Evolutionary conservation across 2,888 invertebrate genomes (phyloP), one percentile per base, ranked within the genome.

Genomic region (Parnassius mnemosyne): DNA sequence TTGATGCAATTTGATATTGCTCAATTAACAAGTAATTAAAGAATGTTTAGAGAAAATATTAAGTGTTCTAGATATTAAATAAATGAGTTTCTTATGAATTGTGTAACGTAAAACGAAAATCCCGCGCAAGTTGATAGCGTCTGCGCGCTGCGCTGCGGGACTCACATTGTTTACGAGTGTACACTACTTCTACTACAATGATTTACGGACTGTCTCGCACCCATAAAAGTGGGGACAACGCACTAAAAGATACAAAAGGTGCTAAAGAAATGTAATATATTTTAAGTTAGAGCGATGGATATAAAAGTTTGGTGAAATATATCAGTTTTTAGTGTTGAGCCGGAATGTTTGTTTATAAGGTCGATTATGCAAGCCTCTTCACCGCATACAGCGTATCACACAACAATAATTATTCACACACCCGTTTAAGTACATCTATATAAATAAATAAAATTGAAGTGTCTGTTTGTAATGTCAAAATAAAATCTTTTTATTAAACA

Each of bases 171-270:
- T 85, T 85, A 87, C 83, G 84, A 85, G 78, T 83, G 74, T 83
- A 85, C 80, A 77, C 85, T 84, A 88, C 87, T 87, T 87, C 89
- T 84, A 82, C 89, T 88, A 90, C 83, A 89, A 89, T 91, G 91
- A 91, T 91, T 91, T 90, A 90, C 86, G 87, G 84, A 85, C 88
- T 81, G 84, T 79, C 84, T 85, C 83, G 83, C 74, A 79, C 79
- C 87, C 88, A 90, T 90, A 91, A 91, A 88, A 81, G 79, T 81
- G 85, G 88, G 90, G 90, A 89, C 87, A 87, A 85, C 84, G 83
- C 83, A 87, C 87, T 88, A 89, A 89, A 90, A 91, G 85, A 87
- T 85, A 90, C 90, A 90, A 91, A 91, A 90, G 90, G 89, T 89
- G 89, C 89, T 91, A 89, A 89, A 89, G 89, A 90, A 90, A 88